Evolutionary conservation across 2,113 vertebrate species (phyloP).

Genomic region (Cyprinodon brontotheroides): DNA sequence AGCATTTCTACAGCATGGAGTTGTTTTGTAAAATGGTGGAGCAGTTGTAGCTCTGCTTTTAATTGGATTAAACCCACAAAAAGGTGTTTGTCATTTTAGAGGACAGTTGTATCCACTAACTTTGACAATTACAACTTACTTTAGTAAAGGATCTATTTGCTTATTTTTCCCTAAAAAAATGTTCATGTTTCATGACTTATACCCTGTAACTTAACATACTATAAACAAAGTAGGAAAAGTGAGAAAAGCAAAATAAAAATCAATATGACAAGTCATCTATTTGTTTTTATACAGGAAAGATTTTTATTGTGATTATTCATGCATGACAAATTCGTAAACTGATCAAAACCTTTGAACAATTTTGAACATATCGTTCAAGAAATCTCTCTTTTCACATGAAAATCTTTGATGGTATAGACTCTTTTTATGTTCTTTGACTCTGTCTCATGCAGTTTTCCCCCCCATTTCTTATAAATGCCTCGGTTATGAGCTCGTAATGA

Average conservation of each 20-base stretch:
- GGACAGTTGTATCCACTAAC: too few relatives aligned
- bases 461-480: constrained; percentile 43
- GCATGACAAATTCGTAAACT: neutral
- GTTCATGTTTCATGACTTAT: neutral
- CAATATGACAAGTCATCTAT: too few relatives aligned
- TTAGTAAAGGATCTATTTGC: neutral
- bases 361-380: constrained; percentile 11
- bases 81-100: neutral
- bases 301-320: too few relatives aligned
- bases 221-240: too few relatives aligned
- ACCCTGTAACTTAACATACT: neutral
- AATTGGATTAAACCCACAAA: neutral
- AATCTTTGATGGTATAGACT: too few relatives aligned
- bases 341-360: neutral
- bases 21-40: neutral
- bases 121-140: too few relatives aligned
- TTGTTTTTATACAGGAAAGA: too few relatives aligned
- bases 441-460: constrained; percentile 23
- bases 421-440: constrained; percentile 30
- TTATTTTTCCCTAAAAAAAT: neutral
- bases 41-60: neutral
- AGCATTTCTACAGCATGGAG: neutral
- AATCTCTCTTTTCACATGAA: constrained; percentile 1
- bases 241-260: too few relatives aligned
- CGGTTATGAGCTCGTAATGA: constrained; percentile 49